These are phyloP conservation scores for Andricus grossulariae DNA, from an alignment of 1,140 invertebrate genomes.

Conservation along the genomic window DNA sequence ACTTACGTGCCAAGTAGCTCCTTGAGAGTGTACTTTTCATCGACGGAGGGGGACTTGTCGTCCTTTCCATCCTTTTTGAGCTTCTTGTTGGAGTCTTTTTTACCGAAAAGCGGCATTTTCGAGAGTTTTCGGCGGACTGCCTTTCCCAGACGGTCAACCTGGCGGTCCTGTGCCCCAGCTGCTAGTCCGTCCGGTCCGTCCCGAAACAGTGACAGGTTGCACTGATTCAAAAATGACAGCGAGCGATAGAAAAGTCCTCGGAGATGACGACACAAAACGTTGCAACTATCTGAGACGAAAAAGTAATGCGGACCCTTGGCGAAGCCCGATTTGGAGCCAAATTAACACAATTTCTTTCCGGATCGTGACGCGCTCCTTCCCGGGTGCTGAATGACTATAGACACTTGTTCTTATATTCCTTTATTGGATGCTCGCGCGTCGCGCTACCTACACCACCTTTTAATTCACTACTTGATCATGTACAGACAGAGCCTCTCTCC, in stretches of 20 bases:
- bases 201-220: conserved; percentile 25
- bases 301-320: neutral
- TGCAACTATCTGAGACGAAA: neutral
- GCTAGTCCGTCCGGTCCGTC: conserved; percentile 18
- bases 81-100: conserved; percentile 90
- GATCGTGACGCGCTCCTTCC: conserved; percentile 6
- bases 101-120: conserved; percentile 91
- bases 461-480: conserved; percentile 1
- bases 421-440: conserved; percentile 29
- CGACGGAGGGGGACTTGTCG: conserved; percentile 87
- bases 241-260: neutral
- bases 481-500: conserved; percentile 6
- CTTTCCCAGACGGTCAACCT: conserved; percentile 30
- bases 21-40: conserved; percentile 93
- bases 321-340: neutral
- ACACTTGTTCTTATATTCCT: conserved; percentile 28
- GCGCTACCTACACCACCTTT: conserved; percentile 29
- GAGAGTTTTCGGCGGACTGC: conserved; percentile 20
- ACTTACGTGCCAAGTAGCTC: conserved; percentile 92
- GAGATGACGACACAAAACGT: neutral
- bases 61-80: conserved; percentile 88
- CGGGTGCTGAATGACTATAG: conserved; percentile 21
- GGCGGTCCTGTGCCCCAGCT: conserved; percentile 26
- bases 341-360: neutral
- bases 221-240: neutral